Evolutionary conservation across 1,140 invertebrate genomes (phyloP).

Genomic region (Brachionus angularis): DNA sequence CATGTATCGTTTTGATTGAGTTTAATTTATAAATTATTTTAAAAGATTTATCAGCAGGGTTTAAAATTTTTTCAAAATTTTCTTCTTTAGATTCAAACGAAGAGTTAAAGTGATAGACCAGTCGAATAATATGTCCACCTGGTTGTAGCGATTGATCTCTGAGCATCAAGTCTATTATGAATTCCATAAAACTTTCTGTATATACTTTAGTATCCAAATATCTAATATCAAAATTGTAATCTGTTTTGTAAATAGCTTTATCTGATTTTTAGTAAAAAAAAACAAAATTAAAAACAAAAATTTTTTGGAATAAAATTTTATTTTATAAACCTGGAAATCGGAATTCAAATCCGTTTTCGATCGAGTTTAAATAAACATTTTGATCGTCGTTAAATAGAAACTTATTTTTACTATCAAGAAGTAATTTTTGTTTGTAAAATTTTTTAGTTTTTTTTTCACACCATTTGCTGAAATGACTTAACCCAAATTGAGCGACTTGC

Average conservation of each 20-base stretch:
- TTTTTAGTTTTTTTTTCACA: slow-evolving; percentile 70
- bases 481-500: slow-evolving; percentile 93
- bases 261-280: too few species aligned
- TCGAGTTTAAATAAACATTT: neutral
- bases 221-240: neutral
- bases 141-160: neutral
- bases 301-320: too few species aligned
- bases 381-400: neutral
- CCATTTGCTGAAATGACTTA: slow-evolving; percentile 94
- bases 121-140: slow-evolving; percentile 2
- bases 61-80: neutral
- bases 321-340: slow-evolving; percentile 6
- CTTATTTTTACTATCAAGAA: neutral
- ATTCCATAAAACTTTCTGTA: slow-evolving; percentile 18
- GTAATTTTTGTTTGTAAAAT: slow-evolving; percentile 55
- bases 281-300: neutral
- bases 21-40: neutral
- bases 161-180: slow-evolving; percentile 6
- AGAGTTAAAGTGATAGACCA: neutral
- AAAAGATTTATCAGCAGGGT: neutral
- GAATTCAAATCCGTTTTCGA: slow-evolving; percentile 28
- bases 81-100: neutral
- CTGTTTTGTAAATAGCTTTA: slow-evolving; percentile 44
- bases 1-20: neutral
- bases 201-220: neutral